phyloP scores from a whole-genome alignment of 2,888 invertebrate species.

The Plemyria rubiginata region DNA sequence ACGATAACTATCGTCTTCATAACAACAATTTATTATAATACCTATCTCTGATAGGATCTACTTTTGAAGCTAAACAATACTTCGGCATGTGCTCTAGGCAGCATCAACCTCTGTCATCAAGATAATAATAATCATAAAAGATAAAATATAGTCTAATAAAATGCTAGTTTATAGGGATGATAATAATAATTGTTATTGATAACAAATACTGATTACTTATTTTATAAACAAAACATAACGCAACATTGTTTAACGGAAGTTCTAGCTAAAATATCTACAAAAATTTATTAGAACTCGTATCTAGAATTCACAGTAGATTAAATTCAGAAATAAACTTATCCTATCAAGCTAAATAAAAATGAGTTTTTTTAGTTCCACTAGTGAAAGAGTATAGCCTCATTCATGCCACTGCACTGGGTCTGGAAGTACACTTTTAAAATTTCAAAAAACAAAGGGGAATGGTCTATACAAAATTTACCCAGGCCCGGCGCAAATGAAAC shows the following conservation, averaged over 20 bases:
- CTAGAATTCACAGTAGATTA: conserved; percentile 18
- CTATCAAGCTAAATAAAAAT: conserved; percentile 8
- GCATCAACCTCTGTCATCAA: conserved; percentile 37
- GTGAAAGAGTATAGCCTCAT: conserved; percentile 24
- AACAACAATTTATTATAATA: conserved; percentile 45
- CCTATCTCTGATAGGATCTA: conserved; percentile 46
- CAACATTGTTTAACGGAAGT: conserved; percentile 29
- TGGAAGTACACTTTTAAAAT: conserved; percentile 17
- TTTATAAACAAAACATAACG: conserved; percentile 30
- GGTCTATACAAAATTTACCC: too few species aligned
- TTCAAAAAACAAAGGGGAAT: conserved; percentile 20
- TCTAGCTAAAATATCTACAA: conserved; percentile 35
- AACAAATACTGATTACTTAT: conserved; percentile 44
- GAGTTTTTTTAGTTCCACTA: conserved; percentile 8
- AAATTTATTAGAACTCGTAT: conserved; percentile 19
- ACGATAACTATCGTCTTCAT: conserved; percentile 49
- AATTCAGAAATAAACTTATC: conserved; percentile 17
- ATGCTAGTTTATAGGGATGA: conserved; percentile 34
- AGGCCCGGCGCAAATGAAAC: too few species aligned
- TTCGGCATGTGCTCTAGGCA: conserved; percentile 40
- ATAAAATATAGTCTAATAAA: conserved; percentile 37
- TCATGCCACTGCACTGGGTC: too few species aligned
- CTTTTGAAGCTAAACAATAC: conserved; percentile 41
- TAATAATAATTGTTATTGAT: conserved; percentile 34
- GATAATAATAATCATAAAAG: conserved; percentile 31